These are phyloP conservation scores for Pyralis farinalis DNA, from an alignment of 2,888 invertebrate species.

Conservation along the genomic window DNA sequence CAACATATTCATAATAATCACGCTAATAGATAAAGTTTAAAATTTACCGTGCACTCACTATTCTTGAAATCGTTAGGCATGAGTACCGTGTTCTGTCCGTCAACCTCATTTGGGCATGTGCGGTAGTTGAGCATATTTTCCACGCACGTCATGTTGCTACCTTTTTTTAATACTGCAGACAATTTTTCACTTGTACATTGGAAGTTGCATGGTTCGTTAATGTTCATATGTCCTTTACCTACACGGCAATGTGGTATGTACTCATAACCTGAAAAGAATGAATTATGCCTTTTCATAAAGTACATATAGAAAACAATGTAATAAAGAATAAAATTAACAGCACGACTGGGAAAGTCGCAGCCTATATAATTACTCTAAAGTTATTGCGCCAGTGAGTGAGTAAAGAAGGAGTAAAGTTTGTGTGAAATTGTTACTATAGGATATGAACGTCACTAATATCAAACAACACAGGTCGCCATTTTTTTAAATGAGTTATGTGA, in stretches of 20 bases:
- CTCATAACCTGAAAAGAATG: conserved; percentile 33
- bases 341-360: no score
- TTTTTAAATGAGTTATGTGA: no score
- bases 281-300: no score
- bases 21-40: not conserved
- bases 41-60: conserved; percentile 4
- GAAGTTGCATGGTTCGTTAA: conserved; percentile 53
- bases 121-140: conserved; percentile 43
- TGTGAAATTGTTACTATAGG: no score
- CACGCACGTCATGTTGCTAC: conserved; percentile 55
- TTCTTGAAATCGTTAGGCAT: conserved; percentile 19
- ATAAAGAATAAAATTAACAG: no score
- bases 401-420: no score
- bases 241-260: conserved; percentile 48
- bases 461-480: no score
- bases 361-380: no score
- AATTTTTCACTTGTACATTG: conserved; percentile 41
- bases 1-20: no score
- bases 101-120: conserved; percentile 34
- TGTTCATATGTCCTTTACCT: conserved; percentile 45
- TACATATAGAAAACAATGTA: no score
- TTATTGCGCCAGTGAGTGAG: no score
- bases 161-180: conserved; percentile 28
- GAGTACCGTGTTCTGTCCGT: conserved; percentile 18
- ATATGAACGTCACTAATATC: no score